Evolutionary conservation across 37 sponge, comb jelly and placozoan genomes (phyloP).

Genomic region (Crambe crambe): DNA sequence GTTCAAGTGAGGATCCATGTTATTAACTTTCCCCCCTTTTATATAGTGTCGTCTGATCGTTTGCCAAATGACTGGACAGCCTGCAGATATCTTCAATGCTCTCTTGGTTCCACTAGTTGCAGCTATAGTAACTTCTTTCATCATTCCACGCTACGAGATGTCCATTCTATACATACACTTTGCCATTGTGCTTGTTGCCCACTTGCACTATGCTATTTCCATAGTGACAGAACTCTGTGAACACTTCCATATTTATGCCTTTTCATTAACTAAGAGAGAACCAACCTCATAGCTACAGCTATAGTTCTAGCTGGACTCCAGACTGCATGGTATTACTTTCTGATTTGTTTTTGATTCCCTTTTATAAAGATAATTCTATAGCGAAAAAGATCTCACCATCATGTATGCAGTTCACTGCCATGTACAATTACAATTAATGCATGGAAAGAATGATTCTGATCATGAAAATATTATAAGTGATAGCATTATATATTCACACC

Average conservation of each 20-base stretch:
- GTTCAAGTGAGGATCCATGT: no score
- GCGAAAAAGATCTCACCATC: no score
- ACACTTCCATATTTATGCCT: slow-evolving; percentile 74
- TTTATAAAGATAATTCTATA: no score
- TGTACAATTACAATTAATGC: not conserved
- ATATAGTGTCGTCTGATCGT: slow-evolving; percentile 85
- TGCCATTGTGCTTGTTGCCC: slow-evolving; percentile 27
- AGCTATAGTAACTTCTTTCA: slow-evolving; percentile 38
- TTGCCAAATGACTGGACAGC: slow-evolving; percentile 68
- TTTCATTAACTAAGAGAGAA: slow-evolving; percentile 49
- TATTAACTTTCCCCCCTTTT: no score
- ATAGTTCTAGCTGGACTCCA: no score
- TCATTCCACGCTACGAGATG: slow-evolving; percentile 53
- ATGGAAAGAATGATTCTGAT: not conserved
- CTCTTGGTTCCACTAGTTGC: slow-evolving; percentile 47
- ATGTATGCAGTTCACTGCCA: not conserved
- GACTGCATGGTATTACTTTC: not conserved
- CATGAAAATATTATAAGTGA: not conserved
- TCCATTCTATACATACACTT: slow-evolving; percentile 35
- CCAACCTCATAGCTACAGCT: not conserved
- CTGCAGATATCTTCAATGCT: slow-evolving; percentile 55
- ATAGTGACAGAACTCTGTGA: slow-evolving; percentile 76
- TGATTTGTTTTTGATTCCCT: not conserved
- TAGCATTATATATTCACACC: not conserved
- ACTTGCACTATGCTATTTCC: slow-evolving; percentile 71